A percentile compares a stretch with the other conserved stretches of the same genome.
phyloP scores from a whole-genome alignment of 53 echinoderm and acorn worm genomes.

The Echinarachnius parma region DNA sequence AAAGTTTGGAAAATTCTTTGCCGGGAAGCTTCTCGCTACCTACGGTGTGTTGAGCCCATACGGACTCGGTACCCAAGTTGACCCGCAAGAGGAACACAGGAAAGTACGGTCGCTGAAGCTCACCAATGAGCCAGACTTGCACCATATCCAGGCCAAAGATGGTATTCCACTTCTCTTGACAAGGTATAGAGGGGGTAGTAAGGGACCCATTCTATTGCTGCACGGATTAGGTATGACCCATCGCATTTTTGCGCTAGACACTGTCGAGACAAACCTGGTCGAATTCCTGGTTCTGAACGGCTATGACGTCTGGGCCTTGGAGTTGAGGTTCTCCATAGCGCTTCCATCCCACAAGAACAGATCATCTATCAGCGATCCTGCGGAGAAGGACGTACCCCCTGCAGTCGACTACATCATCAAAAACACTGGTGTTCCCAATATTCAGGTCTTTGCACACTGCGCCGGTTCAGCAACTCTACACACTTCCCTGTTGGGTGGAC shows the following conservation, averaged over 20 bases:
- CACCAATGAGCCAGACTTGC: slow-evolving; percentile 12
- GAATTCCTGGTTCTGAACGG: slow-evolving; percentile 40
- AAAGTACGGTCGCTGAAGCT: slow-evolving; percentile 30
- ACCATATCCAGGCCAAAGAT: slow-evolving; percentile 24
- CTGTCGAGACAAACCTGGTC: slow-evolving; percentile 38
- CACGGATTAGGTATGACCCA: slow-evolving; percentile 39
- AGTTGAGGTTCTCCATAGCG: slow-evolving; percentile 35
- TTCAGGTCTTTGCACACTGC: slow-evolving; percentile 52
- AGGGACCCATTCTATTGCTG: slow-evolving; percentile 52
- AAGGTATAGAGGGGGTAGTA: slow-evolving; percentile 41
- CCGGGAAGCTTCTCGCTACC: slow-evolving; percentile 56
- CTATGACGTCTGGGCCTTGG: slow-evolving; percentile 50
- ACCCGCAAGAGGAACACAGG: slow-evolving; percentile 8
- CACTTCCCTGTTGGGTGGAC: slow-evolving; percentile 40
- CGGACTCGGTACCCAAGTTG: slow-evolving; percentile 10
- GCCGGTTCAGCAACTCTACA: slow-evolving; percentile 39
- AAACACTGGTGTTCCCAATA: slow-evolving; percentile 18
- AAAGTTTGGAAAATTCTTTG: slow-evolving; percentile 67
- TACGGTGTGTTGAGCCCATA: slow-evolving; percentile 48
- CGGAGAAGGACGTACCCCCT: slow-evolving; percentile 41
- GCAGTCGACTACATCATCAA: slow-evolving; percentile 47
- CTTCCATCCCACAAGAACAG: slow-evolving; percentile 22
- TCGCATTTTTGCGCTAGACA: slow-evolving; percentile 37
- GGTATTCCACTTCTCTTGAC: slow-evolving; percentile 38
- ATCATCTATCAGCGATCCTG: slow-evolving; percentile 27